Conservation (phyloP, 2,888 invertebrate species). For the Emmelina monodactyla region DNA sequence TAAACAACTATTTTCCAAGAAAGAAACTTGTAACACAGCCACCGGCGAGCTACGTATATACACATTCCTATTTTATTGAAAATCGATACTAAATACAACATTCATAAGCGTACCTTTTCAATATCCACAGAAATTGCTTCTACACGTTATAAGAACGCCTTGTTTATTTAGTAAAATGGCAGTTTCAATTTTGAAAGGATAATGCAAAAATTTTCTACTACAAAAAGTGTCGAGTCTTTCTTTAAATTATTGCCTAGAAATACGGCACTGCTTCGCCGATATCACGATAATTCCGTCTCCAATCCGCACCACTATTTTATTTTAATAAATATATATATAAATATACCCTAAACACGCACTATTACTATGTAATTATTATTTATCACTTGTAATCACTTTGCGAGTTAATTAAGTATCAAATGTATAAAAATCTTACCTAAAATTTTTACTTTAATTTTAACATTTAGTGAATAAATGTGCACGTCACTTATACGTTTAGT, state of each 20-base stretch:
- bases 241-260: conserved; percentile 55
- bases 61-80: neutral
- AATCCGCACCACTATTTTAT: conserved; percentile 55
- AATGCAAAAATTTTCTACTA: conserved; percentile 50
- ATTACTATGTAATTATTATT: conserved; percentile 34
- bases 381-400: conserved; percentile 64
- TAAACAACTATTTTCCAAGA: no score
- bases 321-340: conserved; percentile 11
- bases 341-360: conserved; percentile 46
- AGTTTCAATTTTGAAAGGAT: conserved; percentile 43
- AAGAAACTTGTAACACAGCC: neutral
- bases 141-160: conserved; percentile 2
- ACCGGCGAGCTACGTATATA: neutral
- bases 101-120: neutral
- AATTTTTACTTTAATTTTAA: conserved; percentile 46
- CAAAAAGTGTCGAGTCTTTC: conserved; percentile 57
- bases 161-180: conserved; percentile 31
- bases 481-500: conserved; percentile 46
- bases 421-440: conserved; percentile 60
- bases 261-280: conserved; percentile 25
- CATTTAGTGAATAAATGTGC: conserved; percentile 57
- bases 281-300: conserved; percentile 29
- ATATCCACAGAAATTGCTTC: neutral
- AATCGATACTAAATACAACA: neutral
- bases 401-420: conserved; percentile 61